Conservation (phyloP, 2,113 vertebrate genomes). For the Sinocyclocheilus maitianheensis region DNA sequence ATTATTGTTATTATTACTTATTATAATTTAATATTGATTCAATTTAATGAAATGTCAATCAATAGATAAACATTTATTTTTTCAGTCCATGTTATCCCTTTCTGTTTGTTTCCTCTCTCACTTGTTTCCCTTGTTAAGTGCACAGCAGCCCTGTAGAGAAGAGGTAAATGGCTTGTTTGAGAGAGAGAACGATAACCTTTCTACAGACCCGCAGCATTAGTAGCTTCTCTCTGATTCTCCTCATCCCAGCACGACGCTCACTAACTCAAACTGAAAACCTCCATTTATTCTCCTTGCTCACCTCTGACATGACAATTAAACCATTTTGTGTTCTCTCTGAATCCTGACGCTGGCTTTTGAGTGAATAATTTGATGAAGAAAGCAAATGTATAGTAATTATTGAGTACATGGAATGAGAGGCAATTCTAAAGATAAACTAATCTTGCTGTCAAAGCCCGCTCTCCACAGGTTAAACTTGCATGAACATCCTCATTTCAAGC, state of each 20-base stretch:
- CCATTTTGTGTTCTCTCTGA: background rate
- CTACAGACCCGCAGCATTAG: conserved; percentile 52
- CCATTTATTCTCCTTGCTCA: conserved; percentile 41
- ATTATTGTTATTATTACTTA: too few species aligned
- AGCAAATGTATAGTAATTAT: conserved; percentile 14
- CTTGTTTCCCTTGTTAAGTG: conserved; percentile 23
- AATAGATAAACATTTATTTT: background rate
- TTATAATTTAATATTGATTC: too few species aligned
- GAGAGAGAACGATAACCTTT: conserved; percentile 63
- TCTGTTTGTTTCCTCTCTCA: background rate
- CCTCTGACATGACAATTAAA: conserved; percentile 2
- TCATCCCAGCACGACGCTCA: background rate
- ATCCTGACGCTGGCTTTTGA: background rate
- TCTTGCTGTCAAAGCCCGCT: background rate
- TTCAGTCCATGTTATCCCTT: background rate
- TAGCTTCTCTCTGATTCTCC: conserved; percentile 30
- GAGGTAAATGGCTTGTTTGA: conserved; percentile 65
- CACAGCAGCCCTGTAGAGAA: conserved; percentile 24
- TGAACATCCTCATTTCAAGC: background rate
- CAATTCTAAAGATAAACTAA: conserved; percentile 4
- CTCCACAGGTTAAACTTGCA: background rate
- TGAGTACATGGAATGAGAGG: background rate
- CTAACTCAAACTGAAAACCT: conserved; percentile 40
- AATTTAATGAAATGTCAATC: background rate
- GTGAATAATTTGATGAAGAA: conserved; percentile 13